Evolutionary conservation across 1,140 invertebrate species (phyloP), one percentile per base, ranked within the genome.

Genomic region (Drosophila bifasciata): DNA sequence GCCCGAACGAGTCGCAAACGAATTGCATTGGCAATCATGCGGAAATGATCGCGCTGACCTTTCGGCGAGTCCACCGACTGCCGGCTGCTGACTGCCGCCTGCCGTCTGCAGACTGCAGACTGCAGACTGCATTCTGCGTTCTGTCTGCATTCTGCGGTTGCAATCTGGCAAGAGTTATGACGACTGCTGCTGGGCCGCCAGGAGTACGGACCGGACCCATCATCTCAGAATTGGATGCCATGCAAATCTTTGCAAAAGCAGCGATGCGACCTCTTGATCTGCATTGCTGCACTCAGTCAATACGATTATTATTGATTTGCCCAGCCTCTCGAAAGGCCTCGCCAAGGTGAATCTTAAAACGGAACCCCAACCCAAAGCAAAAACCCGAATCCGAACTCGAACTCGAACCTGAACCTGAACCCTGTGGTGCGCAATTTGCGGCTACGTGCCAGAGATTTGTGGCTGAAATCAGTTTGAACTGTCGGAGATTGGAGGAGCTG

Each of bases 11-110:
- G 50, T 44, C 56, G 63, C 49, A 40, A 86, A 60, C 49, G 81
- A 75, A 79, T 79, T 74, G 76, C 53, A 75, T 80, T 90, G 74
- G 86, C 75, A 83, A 90, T 90, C 78, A 90, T 90, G 86, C 86
- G 86, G 86, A 90, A 90, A 90, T 90, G 86, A 90, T 86, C 86
- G 69, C 76, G 64, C 73, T 83, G 86, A 90, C 86, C 86, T 90
- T 90, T 90, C 69, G 57, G 76, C 76, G 83, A 73, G 67, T 83
- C 64, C 46, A 55, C 16, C 36, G 44, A 45, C 40, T 61, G 25
- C 15, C n/a, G 32, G 7, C n/a, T 46, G 28, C 8, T 52, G 57
- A 52, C 45, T 67, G 39, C 15, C 23, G 32, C 48, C 46, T 11
- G 17, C 19, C 23, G 11, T 28, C 15, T 41, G 23, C n/a, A n/a